Base-by-base conservation (phyloP, 2,797 vertebrate genomes). In the Columba guinea region DNA sequence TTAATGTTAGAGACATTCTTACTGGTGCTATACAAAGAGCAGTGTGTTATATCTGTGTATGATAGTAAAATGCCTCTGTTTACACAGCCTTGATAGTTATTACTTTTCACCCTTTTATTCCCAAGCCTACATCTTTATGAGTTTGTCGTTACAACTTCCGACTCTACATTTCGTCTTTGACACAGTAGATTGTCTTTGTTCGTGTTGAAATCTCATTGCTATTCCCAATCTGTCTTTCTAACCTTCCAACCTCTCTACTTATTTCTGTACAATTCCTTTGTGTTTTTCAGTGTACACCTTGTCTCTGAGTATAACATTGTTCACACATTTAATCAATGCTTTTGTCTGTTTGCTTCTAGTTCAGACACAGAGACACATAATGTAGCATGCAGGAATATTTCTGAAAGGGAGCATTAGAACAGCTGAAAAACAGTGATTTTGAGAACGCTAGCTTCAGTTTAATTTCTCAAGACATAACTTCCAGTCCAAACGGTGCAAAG, bases 381-480 rank as follows among this genome's bases (percentile, higher is more conserved):
- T 24, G 27, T 0, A 82, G 21, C 41, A 48, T 34, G 44, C 32
- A 51, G 30, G 28, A 26, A 44, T 86, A 62, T 87, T 93, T 91
- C 65, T 81, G 22, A 76, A 93, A 88, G 13, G 18, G 23, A n/a
- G 76, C 79, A 77, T 81, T 62, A 91, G 37, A 88, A 67, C 62
- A 90, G 44, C 78, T 93, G 81, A 89, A 88, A 93, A 94, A 63
- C 6, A 4, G 24, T 56, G 34, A 80, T 93, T 92, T 63, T 68
- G 64, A 75, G 39, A 3, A 4, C 48, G 28, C 78, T 87, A 75
- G 15, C 26, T 65, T 56, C 70, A 34, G 44, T 93, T 89, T 89
- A 69, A 89, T 83, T 76, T 89, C 87, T 94, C 81, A 85, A 76
- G 60, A 82, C 74, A 27, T 76, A 59, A 76, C 94, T 92, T 96